These are phyloP conservation scores for Siphlonurus alternatus DNA, from an alignment of 2,888 invertebrate species.

Conservation along the genomic window DNA sequence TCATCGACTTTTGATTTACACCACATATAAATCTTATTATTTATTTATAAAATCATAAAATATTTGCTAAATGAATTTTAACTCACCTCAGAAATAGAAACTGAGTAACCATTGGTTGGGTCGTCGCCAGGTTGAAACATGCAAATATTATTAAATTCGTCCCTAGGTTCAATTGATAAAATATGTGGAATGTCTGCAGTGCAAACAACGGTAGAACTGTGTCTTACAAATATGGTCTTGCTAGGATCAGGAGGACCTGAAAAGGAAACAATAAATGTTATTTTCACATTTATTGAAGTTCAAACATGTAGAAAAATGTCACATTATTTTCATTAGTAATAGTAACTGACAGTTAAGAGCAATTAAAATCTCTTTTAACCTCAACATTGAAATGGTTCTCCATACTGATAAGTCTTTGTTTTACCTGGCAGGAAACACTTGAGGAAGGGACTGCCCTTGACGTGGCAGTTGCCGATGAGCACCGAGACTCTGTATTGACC, in stretches of 20 bases:
- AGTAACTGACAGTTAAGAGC: no score
- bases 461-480: constrained; percentile 61
- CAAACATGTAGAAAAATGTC: no score
- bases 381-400: no score
- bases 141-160: constrained; percentile 79
- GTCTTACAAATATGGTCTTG: constrained; percentile 65
- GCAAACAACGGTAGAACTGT: constrained; percentile 71
- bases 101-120: constrained; percentile 37
- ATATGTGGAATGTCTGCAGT: constrained; percentile 57
- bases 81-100: constrained; percentile 27
- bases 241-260: constrained; percentile 64
- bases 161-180: constrained; percentile 77
- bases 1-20: not conserved
- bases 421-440: constrained; percentile 59
- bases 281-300: constrained; percentile 1
- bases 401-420: no score
- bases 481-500: constrained; percentile 78
- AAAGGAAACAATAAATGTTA: constrained; percentile 9
- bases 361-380: no score
- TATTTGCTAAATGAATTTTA: no score
- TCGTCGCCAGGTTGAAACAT: constrained; percentile 37
- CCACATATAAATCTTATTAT: not conserved
- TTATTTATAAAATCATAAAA: not conserved
- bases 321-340: no score
- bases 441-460: constrained; percentile 73